phyloP scores from a whole-genome alignment of 2,888 invertebrate genomes.

The Cosmia trapezina region DNA sequence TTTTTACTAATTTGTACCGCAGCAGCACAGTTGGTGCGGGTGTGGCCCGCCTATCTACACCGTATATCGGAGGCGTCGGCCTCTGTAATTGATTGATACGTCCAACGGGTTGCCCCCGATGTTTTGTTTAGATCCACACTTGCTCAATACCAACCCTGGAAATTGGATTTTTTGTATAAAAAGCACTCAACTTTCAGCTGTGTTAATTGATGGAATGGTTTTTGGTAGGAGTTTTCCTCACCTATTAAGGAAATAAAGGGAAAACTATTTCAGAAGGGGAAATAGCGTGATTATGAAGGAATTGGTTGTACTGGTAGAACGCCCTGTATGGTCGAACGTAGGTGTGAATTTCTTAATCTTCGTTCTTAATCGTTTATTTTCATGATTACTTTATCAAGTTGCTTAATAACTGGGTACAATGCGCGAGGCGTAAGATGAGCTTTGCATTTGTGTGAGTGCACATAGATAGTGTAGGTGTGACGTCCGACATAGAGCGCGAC shows the following conservation, averaged over 20 bases:
- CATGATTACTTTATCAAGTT: background rate
- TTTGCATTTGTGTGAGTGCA: too few species aligned
- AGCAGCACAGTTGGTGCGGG: conserved; percentile 65
- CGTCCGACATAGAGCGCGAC: too few species aligned
- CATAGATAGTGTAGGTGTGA: too few species aligned
- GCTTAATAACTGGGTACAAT: background rate
- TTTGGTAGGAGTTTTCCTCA: conserved; percentile 9
- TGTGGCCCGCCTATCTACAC: conserved; percentile 78
- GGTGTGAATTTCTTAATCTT: background rate
- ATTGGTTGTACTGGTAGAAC: background rate
- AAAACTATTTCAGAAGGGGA: background rate
- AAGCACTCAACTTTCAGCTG: conserved; percentile 40
- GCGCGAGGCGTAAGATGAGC: too few species aligned
- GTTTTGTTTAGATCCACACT: conserved; percentile 65
- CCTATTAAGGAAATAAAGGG: background rate
- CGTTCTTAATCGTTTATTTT: background rate
- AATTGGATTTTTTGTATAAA: conserved; percentile 61
- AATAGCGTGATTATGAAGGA: background rate
- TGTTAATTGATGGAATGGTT: conserved; percentile 47
- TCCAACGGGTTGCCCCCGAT: conserved; percentile 73
- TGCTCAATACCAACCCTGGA: conserved; percentile 49
- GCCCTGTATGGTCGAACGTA: background rate
- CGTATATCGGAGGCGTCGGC: conserved; percentile 83
- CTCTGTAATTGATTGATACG: conserved; percentile 89
- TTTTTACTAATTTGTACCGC: conserved; percentile 57